Conservation (phyloP, 92 coral and sea anemone genomes). For the Metridium senile region DNA sequence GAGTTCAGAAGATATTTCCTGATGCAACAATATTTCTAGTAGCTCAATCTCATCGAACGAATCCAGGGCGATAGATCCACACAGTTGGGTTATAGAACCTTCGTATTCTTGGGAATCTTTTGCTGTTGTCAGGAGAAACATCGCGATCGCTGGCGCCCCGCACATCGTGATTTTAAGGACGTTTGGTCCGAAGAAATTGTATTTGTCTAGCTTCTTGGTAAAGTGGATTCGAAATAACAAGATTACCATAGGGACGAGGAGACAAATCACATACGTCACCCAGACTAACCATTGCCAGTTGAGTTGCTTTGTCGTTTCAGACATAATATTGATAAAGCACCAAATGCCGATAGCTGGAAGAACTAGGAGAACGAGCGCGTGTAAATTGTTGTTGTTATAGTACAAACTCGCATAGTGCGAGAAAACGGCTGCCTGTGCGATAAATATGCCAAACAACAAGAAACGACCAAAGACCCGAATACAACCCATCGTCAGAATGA, state of each 20-base stretch:
- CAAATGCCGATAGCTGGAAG: not conserved
- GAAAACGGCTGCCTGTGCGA: not conserved
- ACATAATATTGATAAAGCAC: not conserved
- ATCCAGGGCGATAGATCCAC: not conserved
- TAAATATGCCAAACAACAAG: not conserved
- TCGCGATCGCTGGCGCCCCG: not conserved
- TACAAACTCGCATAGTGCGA: constrained; percentile 1
- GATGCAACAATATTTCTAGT: not conserved
- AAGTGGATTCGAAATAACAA: not conserved
- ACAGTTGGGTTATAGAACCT: not conserved
- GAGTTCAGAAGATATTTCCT: not conserved
- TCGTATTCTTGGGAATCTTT: not conserved
- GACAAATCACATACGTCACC: not conserved
- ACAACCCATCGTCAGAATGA: not conserved
- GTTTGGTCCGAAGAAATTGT: not conserved
- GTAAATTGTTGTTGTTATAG: not conserved
- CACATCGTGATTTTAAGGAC: not conserved
- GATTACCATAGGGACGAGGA: not conserved
- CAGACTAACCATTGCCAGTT: not conserved
- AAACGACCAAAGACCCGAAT: not conserved
- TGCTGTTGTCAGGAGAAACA: not conserved
- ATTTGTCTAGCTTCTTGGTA: not conserved
- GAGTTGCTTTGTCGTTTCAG: not conserved
- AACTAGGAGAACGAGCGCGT: not conserved
- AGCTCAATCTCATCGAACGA: not conserved